Evolutionary conservation across 1,140 invertebrate genomes (phyloP), one percentile per base, ranked within the genome.

Genomic region (Patella vulgata): DNA sequence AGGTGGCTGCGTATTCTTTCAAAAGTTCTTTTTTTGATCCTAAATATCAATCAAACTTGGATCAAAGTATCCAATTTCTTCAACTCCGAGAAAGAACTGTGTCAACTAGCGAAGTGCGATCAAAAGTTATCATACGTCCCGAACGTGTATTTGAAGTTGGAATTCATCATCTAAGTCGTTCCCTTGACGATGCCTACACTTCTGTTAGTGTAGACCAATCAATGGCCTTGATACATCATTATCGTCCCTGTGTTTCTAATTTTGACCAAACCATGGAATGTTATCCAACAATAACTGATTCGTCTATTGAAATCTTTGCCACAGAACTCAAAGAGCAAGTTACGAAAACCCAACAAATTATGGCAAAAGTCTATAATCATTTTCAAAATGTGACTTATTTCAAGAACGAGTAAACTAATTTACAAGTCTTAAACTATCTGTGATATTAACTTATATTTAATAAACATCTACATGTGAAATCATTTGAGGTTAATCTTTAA

Each of bases 161-260:
- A 4, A 82, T 84, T 12, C 83, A 84, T 53, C 83, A 84, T 60
- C 69, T 83, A 1, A 81, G 77, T 42, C 67, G 68, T 56, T 46
- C 66, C 9, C 14, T 80, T n/a, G 27, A 58, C 28, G 68, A 74
- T 9, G 56, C 56, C 23, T 50, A 46, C 5, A 48, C 53, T 47
- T 58, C 66, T 14, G 19, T 68, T 12, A 42, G 64, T 14, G 73
- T 82, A 8, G 56, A 62, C 21, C 87, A 91, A 1, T 90, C 92
- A 50, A 87, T 91, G 0, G 95, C 91, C 1, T 91, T 96, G 57
- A 85, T 98, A 25, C 95, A 98, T 76, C 95, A 98, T 78, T 97
- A 97, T 78, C 82, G 95, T 36, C 53, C 68, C 25, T 83, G 82
- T 63, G 58, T 71, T 8, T 64, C 43, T 23, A 61, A 66, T 8